Evolutionary conservation across 2,797 vertebrate species (phyloP), one percentile per base, ranked within the genome.

Genomic region (Macropodus opercularis): DNA sequence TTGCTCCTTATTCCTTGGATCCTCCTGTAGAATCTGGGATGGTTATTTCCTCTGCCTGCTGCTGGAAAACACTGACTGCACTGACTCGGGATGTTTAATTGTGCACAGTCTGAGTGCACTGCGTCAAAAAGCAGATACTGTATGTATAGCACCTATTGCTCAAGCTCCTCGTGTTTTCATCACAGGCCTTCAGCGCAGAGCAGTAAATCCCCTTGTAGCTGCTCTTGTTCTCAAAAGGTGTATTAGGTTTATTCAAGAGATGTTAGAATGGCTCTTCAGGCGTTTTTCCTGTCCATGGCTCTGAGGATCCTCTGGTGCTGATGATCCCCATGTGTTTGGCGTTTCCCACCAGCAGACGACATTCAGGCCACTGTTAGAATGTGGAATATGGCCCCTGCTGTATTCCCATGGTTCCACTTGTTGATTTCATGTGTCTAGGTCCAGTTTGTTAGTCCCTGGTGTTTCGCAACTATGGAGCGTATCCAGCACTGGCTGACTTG

Each of bases 81-180:
- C 3, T 34, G 54, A 64, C 21, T 59, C 39, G 13, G 24, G 63
- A 68, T 55, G 53, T 74, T 60, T 40, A 48, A 65, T 48, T 63
- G 58, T 69, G 56, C 60, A 65, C 46, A 53, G 42, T 69, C 15
- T 53, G 42, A 56, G 77, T 81, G 72, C 77, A 82, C 56, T 87
- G 80, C 75, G 61, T 78, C 78, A 73, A 63, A 75, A 58, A 60
- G 12, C 36, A 36, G 27, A 44, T 42, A 69, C 32, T 22, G n/a
- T n/a, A n/a, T n/a, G n/a, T n/a, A n/a, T 23, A 77, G 59, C 60
- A 68, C 69, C 47, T 23, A n/a, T 27, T 21, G 34, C 13, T 47
- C 11, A 10, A 17, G 40, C 44, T 41, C 23, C 38, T 26, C 22
- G 12, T 26, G 4, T 40, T 31, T 23, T 59, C 36, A 8, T 32